phyloP scores from a whole-genome alignment of 2,888 invertebrate species.

The Dusona sp. region DNA sequence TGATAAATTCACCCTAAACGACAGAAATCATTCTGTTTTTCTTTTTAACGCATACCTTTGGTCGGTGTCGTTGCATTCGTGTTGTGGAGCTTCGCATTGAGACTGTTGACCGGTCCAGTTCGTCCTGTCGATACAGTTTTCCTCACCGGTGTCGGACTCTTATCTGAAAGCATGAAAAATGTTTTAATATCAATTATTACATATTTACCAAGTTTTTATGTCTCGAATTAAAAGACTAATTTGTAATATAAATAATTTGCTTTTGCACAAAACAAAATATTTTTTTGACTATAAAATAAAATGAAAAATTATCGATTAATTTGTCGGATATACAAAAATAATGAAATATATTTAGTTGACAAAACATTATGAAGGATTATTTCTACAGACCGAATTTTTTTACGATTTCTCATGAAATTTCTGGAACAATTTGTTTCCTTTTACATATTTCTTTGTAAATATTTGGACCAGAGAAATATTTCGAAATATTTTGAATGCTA shows the following conservation, averaged over 20 bases:
- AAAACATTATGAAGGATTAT: too few relatives aligned
- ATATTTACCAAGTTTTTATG: not conserved
- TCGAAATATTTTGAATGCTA: not conserved
- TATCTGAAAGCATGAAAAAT: slow-evolving; percentile 79
- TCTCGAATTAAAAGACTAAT: too few relatives aligned
- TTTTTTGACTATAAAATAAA: not conserved
- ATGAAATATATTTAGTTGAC: too few relatives aligned
- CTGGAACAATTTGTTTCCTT: not conserved
- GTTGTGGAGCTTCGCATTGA: slow-evolving; percentile 63
- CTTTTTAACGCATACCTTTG: slow-evolving; percentile 64
- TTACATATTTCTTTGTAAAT: not conserved
- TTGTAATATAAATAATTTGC: not conserved
- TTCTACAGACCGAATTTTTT: not conserved
- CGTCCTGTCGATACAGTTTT: slow-evolving; percentile 74
- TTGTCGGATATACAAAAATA: too few relatives aligned
- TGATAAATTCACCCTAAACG: slow-evolving; percentile 25
- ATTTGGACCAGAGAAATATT: not conserved
- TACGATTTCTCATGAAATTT: not conserved
- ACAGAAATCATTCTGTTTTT: not conserved
- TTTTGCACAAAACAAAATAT: not conserved
- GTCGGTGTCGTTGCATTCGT: slow-evolving; percentile 55
- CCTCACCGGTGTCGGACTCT: slow-evolving; percentile 79
- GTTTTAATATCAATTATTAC: slow-evolving; percentile 36
- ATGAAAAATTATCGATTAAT: not conserved
- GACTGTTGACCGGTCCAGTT: slow-evolving; percentile 62